Percentiles rank a stretch among this genome's conserved stretches.
Conservation (phyloP, 2,797 vertebrate genomes). For the Decapterus maruadsi region DNA sequence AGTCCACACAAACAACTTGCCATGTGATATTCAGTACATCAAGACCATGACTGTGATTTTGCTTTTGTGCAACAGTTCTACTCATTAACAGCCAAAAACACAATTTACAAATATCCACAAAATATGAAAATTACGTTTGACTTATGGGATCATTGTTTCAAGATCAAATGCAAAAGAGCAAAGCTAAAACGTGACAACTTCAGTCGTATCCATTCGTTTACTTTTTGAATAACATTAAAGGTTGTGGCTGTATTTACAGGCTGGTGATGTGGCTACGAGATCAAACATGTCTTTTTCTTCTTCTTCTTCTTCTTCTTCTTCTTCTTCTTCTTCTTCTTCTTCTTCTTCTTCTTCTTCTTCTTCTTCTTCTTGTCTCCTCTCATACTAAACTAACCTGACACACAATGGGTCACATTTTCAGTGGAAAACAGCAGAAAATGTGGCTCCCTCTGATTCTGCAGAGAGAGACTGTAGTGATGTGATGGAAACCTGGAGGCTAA, state of each 20-base stretch:
- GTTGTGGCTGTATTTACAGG: not conserved
- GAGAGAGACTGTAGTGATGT: not conserved
- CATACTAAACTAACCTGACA: not conserved
- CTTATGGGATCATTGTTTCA: too few relatives aligned
- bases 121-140: too few relatives aligned
- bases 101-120: too few relatives aligned
- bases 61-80: too few relatives aligned
- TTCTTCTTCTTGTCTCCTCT: not conserved
- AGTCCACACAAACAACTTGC: too few relatives aligned
- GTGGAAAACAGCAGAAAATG: not conserved
- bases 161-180: too few relatives aligned
- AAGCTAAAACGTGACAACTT: too few relatives aligned
- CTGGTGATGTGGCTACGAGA: not conserved
- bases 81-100: too few relatives aligned
- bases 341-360: not conserved
- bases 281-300: not conserved
- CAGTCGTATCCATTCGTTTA: too few relatives aligned
- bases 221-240: not conserved
- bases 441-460: not conserved
- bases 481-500: not conserved
- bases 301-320: not conserved
- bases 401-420: not conserved
- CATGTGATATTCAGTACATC: too few relatives aligned
- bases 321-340: not conserved
- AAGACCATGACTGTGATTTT: too few relatives aligned